Percentiles rank a stretch among this genome's conserved stretches.
Conservation (phyloP, 53 echinoderm and acorn worm genomes). For the Arbacia lixula region DNA sequence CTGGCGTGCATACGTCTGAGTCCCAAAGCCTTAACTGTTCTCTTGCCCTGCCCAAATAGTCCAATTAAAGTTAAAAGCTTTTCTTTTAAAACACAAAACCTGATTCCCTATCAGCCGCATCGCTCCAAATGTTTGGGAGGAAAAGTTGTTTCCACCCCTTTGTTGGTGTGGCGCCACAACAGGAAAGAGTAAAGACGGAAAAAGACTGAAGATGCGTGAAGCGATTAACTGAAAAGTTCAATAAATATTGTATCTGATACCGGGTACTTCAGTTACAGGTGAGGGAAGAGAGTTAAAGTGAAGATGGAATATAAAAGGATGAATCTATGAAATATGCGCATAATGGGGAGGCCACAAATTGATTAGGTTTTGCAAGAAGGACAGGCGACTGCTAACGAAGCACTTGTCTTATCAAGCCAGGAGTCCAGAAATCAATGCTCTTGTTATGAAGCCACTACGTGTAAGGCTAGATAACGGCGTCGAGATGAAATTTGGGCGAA, state of each 20-base stretch:
- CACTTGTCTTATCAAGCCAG: slow-evolving; percentile 42
- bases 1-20: slow-evolving; percentile 34
- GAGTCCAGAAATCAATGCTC: slow-evolving; percentile 46
- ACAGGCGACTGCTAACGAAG: slow-evolving; percentile 38
- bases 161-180: neutral
- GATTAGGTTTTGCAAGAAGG: slow-evolving; percentile 18
- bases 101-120: slow-evolving; percentile 32
- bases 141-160: slow-evolving; percentile 2
- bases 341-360: slow-evolving; percentile 23
- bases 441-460: slow-evolving; percentile 47
- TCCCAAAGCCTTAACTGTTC: slow-evolving; percentile 39
- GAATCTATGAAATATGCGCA: slow-evolving; percentile 39
- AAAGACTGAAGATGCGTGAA: slow-evolving; percentile 2
- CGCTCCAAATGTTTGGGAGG: slow-evolving; percentile 24
- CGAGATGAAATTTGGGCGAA: slow-evolving; percentile 54
- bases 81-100: slow-evolving; percentile 15
- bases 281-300: neutral
- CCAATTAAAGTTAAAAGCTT: slow-evolving; percentile 61
- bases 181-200: neutral
- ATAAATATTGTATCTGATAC: no score
- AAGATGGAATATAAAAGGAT: neutral
- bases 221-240: slow-evolving; percentile 15
- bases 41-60: slow-evolving; percentile 31
- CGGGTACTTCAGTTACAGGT: no score
- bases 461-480: slow-evolving; percentile 32